phyloP scores from a whole-genome alignment of 2,888 invertebrate species.

The Andrena bucephala region DNA sequence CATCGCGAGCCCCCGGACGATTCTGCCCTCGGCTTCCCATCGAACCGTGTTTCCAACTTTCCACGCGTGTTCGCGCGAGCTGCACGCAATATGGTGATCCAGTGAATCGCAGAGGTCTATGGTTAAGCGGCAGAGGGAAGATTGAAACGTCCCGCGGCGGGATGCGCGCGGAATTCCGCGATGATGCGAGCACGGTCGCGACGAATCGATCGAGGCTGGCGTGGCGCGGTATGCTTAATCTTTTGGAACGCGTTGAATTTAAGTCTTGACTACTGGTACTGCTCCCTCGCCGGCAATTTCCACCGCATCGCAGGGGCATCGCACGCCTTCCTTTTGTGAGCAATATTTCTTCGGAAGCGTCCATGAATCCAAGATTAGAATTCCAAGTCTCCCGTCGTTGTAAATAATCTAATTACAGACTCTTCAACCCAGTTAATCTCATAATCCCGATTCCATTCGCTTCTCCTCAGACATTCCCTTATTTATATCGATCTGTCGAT shows the following conservation, averaged over 20 bases:
- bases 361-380: too few species aligned
- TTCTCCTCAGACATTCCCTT: not conserved
- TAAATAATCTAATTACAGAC: too few species aligned
- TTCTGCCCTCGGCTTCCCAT: not conserved
- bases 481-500: not conserved
- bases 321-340: not conserved
- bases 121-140: constrained; percentile 50
- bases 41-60: not conserved
- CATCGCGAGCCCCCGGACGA: not conserved
- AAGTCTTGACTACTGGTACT: not conserved
- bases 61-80: constrained; percentile 28
- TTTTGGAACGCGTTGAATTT: constrained; percentile 20
- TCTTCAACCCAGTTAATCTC: too few species aligned
- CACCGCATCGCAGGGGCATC: not conserved
- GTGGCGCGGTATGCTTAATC: constrained; percentile 20
- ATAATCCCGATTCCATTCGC: too few species aligned
- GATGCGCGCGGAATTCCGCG: constrained; percentile 38
- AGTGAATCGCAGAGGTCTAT: constrained; percentile 41
- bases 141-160: constrained; percentile 59
- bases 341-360: too few species aligned
- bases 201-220: constrained; percentile 57
- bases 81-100: constrained; percentile 24
- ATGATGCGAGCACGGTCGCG: constrained; percentile 49
- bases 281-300: not conserved
- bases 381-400: too few species aligned